A percentile compares a stretch with the other conserved stretches of the same genome.
phyloP scores from a whole-genome alignment of 2,888 invertebrate species.

The Eristalinus aeneus region DNA sequence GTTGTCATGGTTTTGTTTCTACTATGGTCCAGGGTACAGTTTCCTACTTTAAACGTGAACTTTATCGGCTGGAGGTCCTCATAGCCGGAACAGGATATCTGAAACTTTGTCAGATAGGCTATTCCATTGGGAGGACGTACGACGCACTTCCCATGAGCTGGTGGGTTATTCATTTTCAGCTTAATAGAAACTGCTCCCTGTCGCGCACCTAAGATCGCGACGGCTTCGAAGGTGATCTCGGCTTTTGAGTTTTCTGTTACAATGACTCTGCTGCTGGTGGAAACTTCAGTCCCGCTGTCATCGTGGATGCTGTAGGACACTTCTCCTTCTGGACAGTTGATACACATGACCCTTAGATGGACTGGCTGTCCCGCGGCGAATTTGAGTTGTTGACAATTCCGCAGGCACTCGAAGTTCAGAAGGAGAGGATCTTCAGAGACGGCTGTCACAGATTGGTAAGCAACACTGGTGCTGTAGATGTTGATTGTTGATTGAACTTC shows the following conservation, averaged over 20 bases:
- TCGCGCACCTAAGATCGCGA: not conserved
- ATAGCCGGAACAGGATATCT: slow-evolving; percentile 68
- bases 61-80: slow-evolving; percentile 67
- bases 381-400: slow-evolving; percentile 69
- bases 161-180: slow-evolving; percentile 66
- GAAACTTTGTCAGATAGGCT: slow-evolving; percentile 72
- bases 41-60: slow-evolving; percentile 64
- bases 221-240: slow-evolving; percentile 25
- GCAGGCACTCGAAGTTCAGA: slow-evolving; percentile 68
- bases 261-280: slow-evolving; percentile 38
- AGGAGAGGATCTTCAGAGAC: slow-evolving; percentile 42
- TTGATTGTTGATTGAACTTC: slow-evolving; percentile 69
- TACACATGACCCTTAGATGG: slow-evolving; percentile 67
- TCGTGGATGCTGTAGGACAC: slow-evolving; percentile 30
- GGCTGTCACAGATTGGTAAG: slow-evolving; percentile 58
- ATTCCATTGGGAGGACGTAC: slow-evolving; percentile 64
- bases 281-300: slow-evolving; percentile 1
- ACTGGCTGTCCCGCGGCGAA: slow-evolving; percentile 59
- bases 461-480: slow-evolving; percentile 20
- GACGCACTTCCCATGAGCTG: slow-evolving; percentile 63
- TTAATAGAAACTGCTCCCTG: slow-evolving; percentile 29
- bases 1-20: slow-evolving; percentile 36
- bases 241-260: slow-evolving; percentile 10
- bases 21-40: slow-evolving; percentile 67
- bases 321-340: slow-evolving; percentile 28